phyloP scores from a whole-genome alignment of 2,113 vertebrate species.

The Nycticorax nycticorax region DNA sequence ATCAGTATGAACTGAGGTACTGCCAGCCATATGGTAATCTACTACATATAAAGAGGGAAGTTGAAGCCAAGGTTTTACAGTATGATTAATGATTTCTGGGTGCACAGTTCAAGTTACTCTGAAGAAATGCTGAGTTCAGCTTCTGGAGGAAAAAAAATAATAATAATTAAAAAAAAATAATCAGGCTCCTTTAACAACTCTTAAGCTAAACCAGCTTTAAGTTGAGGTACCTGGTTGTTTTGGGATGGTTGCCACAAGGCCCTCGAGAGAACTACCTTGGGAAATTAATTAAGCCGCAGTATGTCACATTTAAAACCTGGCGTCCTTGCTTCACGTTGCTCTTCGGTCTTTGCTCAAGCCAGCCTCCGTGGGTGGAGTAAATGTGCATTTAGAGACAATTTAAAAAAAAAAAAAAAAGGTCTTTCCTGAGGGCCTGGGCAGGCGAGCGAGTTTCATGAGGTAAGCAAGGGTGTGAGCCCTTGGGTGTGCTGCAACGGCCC shows the following conservation, averaged over 20 bases:
- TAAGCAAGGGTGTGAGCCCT: not conserved
- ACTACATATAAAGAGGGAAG: not conserved
- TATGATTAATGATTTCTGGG: conserved; percentile 19
- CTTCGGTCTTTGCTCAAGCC: not conserved
- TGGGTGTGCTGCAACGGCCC: accelerated
- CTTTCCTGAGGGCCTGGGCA: not conserved
- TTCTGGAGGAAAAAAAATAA: not conserved
- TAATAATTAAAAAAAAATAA: not conserved
- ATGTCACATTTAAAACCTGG: not conserved
- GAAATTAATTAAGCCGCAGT: not conserved
- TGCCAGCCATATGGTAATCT: not conserved
- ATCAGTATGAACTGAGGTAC: not conserved
- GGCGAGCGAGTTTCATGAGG: not conserved
- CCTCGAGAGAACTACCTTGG: not conserved
- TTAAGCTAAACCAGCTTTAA: not conserved
- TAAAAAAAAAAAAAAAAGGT: not conserved
- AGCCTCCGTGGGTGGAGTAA: not conserved
- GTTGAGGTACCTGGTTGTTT: not conserved
- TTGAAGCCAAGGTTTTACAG: conserved; percentile 5
- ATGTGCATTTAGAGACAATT: not conserved
- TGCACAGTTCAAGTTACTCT: not conserved
- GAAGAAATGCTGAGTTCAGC: conserved; percentile 35
- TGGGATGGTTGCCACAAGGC: not conserved
- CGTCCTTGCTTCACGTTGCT: not conserved
- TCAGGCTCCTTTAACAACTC: not conserved